These are phyloP conservation scores for Vombatus ursinus DNA, from an alignment of 2,113 vertebrate species.

Conservation along the genomic window DNA sequence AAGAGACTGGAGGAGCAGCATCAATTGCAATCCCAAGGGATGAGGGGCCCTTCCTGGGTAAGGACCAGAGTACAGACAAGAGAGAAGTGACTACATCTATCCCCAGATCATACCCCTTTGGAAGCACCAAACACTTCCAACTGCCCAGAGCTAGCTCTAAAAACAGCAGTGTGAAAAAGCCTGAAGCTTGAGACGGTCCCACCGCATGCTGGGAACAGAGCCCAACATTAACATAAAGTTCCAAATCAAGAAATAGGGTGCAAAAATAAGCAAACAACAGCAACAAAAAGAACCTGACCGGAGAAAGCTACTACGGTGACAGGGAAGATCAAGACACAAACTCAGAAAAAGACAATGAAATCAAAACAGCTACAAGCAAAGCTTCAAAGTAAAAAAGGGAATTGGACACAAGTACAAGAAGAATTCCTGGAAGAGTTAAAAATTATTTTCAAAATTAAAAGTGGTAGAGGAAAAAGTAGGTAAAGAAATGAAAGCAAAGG, in stretches of 20 bases:
- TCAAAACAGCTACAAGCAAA: neutral
- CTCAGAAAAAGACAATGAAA: neutral
- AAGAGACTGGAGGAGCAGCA: neutral
- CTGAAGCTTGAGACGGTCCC: neutral
- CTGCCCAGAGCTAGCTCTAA: neutral
- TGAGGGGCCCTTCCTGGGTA: neutral
- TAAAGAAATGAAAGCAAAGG: neutral
- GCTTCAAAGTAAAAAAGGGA: neutral
- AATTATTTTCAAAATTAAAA: neutral
- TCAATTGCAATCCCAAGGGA: neutral
- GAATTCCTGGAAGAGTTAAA: neutral
- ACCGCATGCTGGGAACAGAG: neutral
- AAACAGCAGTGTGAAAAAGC: neutral
- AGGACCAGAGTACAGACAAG: neutral
- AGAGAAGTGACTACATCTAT: too few species aligned
- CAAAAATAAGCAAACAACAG: neutral
- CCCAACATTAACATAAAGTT: neutral
- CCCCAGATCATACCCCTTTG: neutral
- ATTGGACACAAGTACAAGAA: neutral
- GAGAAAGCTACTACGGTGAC: neutral
- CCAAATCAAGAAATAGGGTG: neutral
- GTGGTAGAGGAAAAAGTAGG: neutral
- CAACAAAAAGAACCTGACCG: neutral
- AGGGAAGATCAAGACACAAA: neutral
- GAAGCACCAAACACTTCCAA: neutral